Conservation (phyloP, 2,797 vertebrate genomes). For the Morus bassanus region DNA sequence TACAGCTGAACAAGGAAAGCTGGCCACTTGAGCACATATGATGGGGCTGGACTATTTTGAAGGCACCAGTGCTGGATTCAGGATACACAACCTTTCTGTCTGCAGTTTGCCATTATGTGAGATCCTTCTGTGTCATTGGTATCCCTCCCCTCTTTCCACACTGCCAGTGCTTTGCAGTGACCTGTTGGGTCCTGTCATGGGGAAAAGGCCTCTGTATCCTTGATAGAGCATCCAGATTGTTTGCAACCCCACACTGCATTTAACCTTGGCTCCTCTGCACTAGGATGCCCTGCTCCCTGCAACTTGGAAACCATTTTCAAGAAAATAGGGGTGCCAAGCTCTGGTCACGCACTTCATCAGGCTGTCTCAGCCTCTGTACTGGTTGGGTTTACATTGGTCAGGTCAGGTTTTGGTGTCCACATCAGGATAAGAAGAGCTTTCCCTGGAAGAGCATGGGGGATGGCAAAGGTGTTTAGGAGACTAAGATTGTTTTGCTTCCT, state of each 20-base stretch:
- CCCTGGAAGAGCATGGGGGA: neutral
- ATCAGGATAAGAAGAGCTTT: neutral
- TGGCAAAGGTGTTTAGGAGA: neutral
- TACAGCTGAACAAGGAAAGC: neutral
- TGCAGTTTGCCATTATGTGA: rapidly evolving
- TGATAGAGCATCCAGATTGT: neutral
- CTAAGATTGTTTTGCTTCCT: neutral
- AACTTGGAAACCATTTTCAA: neutral
- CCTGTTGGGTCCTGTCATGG: neutral
- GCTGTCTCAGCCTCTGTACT: neutral
- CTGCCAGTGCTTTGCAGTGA: neutral
- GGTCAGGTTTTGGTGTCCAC: neutral
- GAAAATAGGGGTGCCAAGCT: neutral
- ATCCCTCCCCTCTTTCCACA: neutral
- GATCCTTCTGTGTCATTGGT: neutral
- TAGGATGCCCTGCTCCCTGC: neutral
- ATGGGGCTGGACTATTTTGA: neutral
- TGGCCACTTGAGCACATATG: neutral
- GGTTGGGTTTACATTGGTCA: neutral
- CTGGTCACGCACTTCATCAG: rapidly evolving
- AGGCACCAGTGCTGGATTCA: neutral
- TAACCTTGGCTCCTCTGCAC: neutral
- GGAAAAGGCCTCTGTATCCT: neutral
- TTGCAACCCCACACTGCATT: neutral
- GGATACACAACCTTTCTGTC: neutral